Base-by-base conservation (phyloP, 2,113 vertebrate species). In the Charina bottae region DNA sequence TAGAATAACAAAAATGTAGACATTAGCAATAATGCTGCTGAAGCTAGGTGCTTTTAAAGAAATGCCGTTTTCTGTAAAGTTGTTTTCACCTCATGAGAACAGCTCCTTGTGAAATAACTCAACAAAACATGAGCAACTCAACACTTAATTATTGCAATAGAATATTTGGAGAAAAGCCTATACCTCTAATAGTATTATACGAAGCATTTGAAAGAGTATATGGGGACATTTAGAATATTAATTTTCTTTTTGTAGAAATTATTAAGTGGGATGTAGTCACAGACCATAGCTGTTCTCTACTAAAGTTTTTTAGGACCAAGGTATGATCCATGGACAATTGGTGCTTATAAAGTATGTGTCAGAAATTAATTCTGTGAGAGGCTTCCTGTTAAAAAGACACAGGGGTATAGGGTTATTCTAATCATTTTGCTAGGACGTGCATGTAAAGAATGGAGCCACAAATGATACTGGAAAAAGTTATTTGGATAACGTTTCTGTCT, bases 1-100 rank as follows among this genome's bases (percentile, higher is more conserved):
- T 83, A 90, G 42, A 92, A 91, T 93, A 78, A 64, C 94, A 94
- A 37, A 87, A 95, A 26, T 93, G 95, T 49, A 60, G 94, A 93
- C 62, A 93, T 94, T 95, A 92, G 86, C 93, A 95, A 93, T 88
- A 89, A 62, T 93, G 91, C 84, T 91, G 91, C 90, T 95, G 86
- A 93, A 96, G 90, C 64, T 53, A 95, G 37, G 6, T 89, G 11
- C 0, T 85, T 94, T 91, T 60, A 88, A 92, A 90, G 85, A 55
- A 87, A 58, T 58, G 93, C 86, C 37, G 2, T 92, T 93, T 4
- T 84, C 85, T 89, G 88, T 87, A 91, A 21, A 56, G 6, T 85
- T 89, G 13, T 33, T 90, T 94, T 94, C 91, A 93, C 87, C 92
- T 93, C 84, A 90, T 26, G 93, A 46, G 72, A 90, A 95, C 23